Percentiles rank a stretch among this genome's conserved stretches.
phyloP scores from a whole-genome alignment of 53 echinoderm and acorn worm genomes.

The Paracentrotus lividus region DNA sequence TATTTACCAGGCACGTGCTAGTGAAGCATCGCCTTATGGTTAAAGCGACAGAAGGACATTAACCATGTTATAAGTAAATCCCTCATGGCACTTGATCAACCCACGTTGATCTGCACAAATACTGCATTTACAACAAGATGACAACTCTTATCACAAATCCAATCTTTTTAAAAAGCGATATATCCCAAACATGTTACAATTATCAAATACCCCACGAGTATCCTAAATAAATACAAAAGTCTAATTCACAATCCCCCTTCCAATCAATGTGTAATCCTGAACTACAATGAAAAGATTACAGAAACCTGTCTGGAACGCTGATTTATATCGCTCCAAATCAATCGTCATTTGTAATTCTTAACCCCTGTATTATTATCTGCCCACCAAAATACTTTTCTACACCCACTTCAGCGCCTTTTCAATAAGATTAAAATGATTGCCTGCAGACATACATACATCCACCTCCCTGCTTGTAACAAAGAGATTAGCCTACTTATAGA shows the following conservation, averaged over 20 bases:
- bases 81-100: too few species aligned
- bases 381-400: slow-evolving; percentile 7
- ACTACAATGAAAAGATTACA: slow-evolving; percentile 29
- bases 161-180: background rate
- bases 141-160: too few species aligned
- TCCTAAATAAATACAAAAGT: background rate
- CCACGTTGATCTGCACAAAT: too few species aligned
- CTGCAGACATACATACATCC: background rate
- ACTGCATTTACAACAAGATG: too few species aligned
- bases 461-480: slow-evolving; percentile 7
- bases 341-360: slow-evolving; percentile 51
- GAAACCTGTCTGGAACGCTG: slow-evolving; percentile 8
- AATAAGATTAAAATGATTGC: slow-evolving; percentile 18
- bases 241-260: background rate
- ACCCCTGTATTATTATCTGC: slow-evolving; percentile 41
- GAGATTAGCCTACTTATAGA: slow-evolving; percentile 12
- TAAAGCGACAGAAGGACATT: background rate
- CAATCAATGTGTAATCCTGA: background rate
- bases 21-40: too few species aligned
- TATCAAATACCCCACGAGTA: background rate
- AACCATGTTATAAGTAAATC: background rate
- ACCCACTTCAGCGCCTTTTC: background rate
- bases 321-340: slow-evolving; percentile 27
- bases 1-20: too few species aligned
- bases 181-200: background rate